These are phyloP conservation scores for Drosophila borealis DNA, from an alignment of 2,888 invertebrate genomes.

Conservation along the genomic window DNA sequence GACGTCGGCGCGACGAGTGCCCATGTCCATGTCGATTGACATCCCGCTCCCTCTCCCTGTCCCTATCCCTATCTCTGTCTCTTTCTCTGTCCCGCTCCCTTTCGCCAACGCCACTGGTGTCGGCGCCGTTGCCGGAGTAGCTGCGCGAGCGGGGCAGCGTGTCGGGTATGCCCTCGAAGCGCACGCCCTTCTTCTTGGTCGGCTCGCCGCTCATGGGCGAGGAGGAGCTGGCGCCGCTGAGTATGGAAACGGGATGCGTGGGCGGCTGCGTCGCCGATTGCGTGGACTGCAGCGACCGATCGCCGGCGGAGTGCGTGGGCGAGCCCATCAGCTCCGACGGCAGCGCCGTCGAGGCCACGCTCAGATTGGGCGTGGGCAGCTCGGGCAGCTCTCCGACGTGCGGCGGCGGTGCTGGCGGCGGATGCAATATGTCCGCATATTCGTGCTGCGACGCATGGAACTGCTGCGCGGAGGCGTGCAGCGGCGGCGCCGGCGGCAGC, in stretches of 20 bases:
- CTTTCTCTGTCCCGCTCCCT: conserved; percentile 27
- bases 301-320: conserved; percentile 81
- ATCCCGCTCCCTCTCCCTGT: conserved; percentile 60
- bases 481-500: conserved; percentile 55
- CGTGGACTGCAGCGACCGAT: conserved; percentile 78
- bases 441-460: conserved; percentile 66
- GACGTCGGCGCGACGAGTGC: conserved; percentile 75
- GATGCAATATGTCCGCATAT: conserved; percentile 68
- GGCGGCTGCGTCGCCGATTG: conserved; percentile 75
- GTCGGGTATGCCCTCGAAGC: conserved; percentile 84
- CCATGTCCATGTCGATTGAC: conserved; percentile 67
- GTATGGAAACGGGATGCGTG: conserved; percentile 79
- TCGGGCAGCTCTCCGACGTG: conserved; percentile 80
- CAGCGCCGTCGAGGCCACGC: conserved; percentile 86
- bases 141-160: conserved; percentile 86
- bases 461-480: conserved; percentile 55
- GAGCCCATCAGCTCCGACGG: conserved; percentile 83
- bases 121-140: conserved; percentile 86
- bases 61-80: conserved; percentile 55
- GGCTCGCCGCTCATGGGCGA: conserved; percentile 82
- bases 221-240: conserved; percentile 81
- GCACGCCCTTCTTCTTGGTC: conserved; percentile 84
- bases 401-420: conserved; percentile 52
- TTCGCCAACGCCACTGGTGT: conserved; percentile 66
- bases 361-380: conserved; percentile 85